Evolutionary conservation across 2,113 vertebrate genomes (phyloP).

Genomic region (Thamnaconus septentrionalis): DNA sequence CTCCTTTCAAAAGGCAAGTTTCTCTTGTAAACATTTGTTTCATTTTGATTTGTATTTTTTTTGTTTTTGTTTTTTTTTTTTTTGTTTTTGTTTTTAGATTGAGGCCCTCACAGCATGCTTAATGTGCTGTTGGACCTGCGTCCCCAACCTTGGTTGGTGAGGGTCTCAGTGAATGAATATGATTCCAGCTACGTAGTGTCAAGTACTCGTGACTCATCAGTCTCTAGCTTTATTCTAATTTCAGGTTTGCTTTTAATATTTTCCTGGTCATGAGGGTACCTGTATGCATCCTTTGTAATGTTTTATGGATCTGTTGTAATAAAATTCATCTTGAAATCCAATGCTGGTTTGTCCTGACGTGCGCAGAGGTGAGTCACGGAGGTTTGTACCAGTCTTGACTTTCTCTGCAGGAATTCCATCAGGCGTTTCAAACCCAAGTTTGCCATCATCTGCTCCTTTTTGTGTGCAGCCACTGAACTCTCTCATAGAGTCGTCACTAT

Average conservation of each 20-base stretch:
- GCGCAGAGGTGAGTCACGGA: slow-evolving; percentile 86
- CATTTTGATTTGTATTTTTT: slow-evolving; percentile 69
- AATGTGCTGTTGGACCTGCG: slow-evolving; percentile 96
- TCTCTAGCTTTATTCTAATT: slow-evolving; percentile 86
- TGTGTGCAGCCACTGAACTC: not conserved
- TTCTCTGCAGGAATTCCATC: slow-evolving; percentile 13
- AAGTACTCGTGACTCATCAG: slow-evolving; percentile 85
- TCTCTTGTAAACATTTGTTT: slow-evolving; percentile 85
- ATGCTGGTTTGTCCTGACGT: slow-evolving; percentile 90
- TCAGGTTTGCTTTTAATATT: slow-evolving; percentile 83
- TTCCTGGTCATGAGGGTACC: slow-evolving; percentile 76
- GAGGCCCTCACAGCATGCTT: slow-evolving; percentile 93
- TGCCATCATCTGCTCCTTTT: slow-evolving; percentile 21
- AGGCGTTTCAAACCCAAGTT: slow-evolving; percentile 39
- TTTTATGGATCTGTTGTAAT: slow-evolving; percentile 94
- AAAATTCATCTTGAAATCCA: slow-evolving; percentile 91
- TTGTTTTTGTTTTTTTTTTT: slow-evolving; percentile 60
- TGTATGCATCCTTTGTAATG: slow-evolving; percentile 94
- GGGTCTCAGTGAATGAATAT: slow-evolving; percentile 84
- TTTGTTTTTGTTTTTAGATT: slow-evolving; percentile 69
- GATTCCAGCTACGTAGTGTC: slow-evolving; percentile 77
- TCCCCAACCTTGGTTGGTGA: slow-evolving; percentile 99
- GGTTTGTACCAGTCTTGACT: slow-evolving; percentile 82
- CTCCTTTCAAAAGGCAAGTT: slow-evolving; percentile 95
- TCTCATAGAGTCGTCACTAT: not conserved